phyloP scores from a whole-genome alignment of 1,140 invertebrate genomes.

The Drosophila guanche region DNA sequence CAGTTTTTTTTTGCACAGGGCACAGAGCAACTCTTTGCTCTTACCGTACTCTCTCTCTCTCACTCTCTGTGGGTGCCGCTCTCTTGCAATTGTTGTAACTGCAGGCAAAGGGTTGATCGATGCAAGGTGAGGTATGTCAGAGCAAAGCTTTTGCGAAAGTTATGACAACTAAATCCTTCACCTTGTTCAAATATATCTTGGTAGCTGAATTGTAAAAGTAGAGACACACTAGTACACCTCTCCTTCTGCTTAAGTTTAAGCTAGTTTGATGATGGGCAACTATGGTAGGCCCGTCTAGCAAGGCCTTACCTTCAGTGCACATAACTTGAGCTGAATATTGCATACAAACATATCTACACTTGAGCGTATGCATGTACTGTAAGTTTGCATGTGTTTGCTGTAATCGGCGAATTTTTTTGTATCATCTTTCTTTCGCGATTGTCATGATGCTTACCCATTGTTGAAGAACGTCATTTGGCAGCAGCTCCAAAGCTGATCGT shows the following conservation, averaged over 20 bases:
- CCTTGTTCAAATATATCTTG: neutral
- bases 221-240: no score
- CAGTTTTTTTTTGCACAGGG: slow-evolving; percentile 68
- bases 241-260: no score
- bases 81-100: slow-evolving; percentile 47
- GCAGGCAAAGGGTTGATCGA: slow-evolving; percentile 18
- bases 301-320: no score
- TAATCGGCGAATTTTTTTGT: slow-evolving; percentile 58
- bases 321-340: no score
- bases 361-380: slow-evolving; percentile 9
- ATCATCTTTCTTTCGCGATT: slow-evolving; percentile 39
- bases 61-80: slow-evolving; percentile 6
- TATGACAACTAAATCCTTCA: slow-evolving; percentile 3
- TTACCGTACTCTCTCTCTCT: slow-evolving; percentile 44
- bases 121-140: no score
- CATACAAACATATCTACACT: slow-evolving; percentile 7
- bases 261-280: no score
- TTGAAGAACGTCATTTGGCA: slow-evolving; percentile 32
- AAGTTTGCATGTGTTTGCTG: slow-evolving; percentile 42
- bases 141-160: slow-evolving; percentile 31
- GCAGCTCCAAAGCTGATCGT: slow-evolving; percentile 31
- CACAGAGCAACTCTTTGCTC: slow-evolving; percentile 44
- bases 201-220: no score
- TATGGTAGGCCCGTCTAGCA: no score
- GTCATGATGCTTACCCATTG: slow-evolving; percentile 64